These are phyloP conservation scores for Engraulis encrasicolus DNA, from an alignment of 2,113 vertebrate genomes.

Conservation along the genomic window DNA sequence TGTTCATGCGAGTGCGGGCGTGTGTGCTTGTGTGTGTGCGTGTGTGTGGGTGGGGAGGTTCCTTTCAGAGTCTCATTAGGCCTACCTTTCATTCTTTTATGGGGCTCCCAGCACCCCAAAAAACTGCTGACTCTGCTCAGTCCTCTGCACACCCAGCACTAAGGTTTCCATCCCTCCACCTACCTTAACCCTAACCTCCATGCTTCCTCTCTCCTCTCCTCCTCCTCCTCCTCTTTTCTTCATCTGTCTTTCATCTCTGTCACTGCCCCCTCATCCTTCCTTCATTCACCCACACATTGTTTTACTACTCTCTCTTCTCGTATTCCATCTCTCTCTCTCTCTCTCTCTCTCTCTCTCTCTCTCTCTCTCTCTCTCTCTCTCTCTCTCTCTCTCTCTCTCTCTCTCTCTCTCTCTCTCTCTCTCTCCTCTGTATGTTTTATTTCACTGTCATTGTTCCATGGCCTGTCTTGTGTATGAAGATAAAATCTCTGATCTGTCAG, in stretches of 20 bases:
- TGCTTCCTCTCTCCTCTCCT: background rate
- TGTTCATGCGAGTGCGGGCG: too few species aligned
- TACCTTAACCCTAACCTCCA: background rate
- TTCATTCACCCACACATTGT: background rate
- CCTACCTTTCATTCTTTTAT: conserved; percentile 9
- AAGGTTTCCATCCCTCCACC: background rate
- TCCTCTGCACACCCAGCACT: background rate
- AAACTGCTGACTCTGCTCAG: background rate
- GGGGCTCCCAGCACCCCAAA: background rate
- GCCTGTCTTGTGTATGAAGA: too few species aligned
- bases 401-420: background rate
- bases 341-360: background rate
- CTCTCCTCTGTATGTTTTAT: background rate
- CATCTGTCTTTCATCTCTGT: background rate
- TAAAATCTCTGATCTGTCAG: too few species aligned
- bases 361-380: background rate
- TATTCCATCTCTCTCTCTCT: background rate
- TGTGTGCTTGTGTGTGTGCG: too few species aligned
- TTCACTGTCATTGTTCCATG: too few species aligned
- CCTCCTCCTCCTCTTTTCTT: background rate
- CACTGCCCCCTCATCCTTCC: background rate
- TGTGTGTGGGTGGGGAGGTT: background rate
- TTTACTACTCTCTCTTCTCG: background rate
- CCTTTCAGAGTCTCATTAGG: background rate
- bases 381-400: conserved; percentile 30